These are phyloP conservation scores for Ornithoptera priamus DNA, from an alignment of 2,888 invertebrate species.

Conservation along the genomic window DNA sequence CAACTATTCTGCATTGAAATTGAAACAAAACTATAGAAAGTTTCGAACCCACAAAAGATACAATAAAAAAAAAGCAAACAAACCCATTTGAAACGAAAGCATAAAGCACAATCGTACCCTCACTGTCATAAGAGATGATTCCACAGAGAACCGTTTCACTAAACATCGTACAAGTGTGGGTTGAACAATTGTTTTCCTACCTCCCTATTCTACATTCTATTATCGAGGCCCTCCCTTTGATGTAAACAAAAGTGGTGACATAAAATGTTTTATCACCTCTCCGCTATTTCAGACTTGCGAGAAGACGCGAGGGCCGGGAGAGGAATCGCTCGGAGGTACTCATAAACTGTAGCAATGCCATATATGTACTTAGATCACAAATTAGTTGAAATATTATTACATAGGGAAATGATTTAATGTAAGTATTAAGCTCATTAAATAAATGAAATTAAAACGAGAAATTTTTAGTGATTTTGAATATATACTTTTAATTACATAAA, in stretches of 20 bases:
- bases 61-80: constrained; percentile 10
- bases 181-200: constrained; percentile 46
- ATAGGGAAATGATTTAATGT: no score
- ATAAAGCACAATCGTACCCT: constrained; percentile 23
- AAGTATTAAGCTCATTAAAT: no score
- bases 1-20: background rate
- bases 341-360: no score
- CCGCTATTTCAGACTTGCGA: constrained; percentile 42
- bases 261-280: constrained; percentile 68
- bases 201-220: constrained; percentile 46
- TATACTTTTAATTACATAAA: no score
- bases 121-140: constrained; percentile 14
- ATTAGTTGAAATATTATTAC: no score
- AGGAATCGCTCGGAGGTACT: no score
- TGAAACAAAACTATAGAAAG: constrained; percentile 18
- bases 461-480: no score
- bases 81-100: constrained; percentile 12
- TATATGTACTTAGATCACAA: no score
- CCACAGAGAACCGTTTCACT: constrained; percentile 45
- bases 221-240: constrained; percentile 54
- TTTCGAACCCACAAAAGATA: constrained; percentile 7
- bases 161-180: constrained; percentile 41
- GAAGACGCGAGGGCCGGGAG: constrained; percentile 29
- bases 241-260: constrained; percentile 66
- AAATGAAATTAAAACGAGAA: no score